Evolutionary conservation across 2,888 invertebrate species (phyloP), one percentile per base, ranked within the genome.

Genomic region (Caenorhabditis wallacei): DNA sequence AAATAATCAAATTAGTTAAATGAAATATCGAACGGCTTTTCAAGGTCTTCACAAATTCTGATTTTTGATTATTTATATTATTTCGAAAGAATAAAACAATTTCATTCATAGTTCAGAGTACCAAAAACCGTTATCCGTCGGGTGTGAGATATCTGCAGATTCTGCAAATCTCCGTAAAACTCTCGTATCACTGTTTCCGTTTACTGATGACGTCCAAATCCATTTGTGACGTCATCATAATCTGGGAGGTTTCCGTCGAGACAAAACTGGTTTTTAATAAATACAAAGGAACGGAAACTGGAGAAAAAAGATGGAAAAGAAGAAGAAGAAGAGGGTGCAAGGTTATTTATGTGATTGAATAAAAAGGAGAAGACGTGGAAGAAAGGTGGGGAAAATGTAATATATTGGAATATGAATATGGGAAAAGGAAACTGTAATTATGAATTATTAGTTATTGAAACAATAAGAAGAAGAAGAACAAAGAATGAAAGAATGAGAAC

Each of bases 251-350:
- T 40, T 37, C 63, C 48, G 59, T 57, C 59, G 61, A 59, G 51
- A 43, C 40, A 61, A 66, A 75, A 76, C 76, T 76, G 76, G 76
- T 69, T 76, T 61, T 76, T 53, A n/a, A 76, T 53, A 69, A 76
- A 76, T 76, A 69, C 59, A 76, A 76, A 69, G 68, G 76, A 75
- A 75, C 75, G 59, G 75, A 66, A 68, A 64, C 22, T 18, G 59
- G 59, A 10, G 63, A 66, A 37, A 46, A 46, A 59, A 48, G 48
- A 22, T 51, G 54, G 43, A 30, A 61, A 37, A 46, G 43, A 61
- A 61, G n/a, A 56, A 37, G 68, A 37, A 46, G 43, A 61, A 61
- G n/a, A 56, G 48, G 68, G 54, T 76, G 76, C 76, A 76, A 76
- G 76, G 76, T 76, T 76, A 69, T 69, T 76, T 76, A 69, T 76